A percentile compares a stretch with the other conserved stretches of the same genome.
These are phyloP conservation scores for Sarcophaga carnaria DNA, from an alignment of 2,888 invertebrate genomes.

Conservation along the genomic window DNA sequence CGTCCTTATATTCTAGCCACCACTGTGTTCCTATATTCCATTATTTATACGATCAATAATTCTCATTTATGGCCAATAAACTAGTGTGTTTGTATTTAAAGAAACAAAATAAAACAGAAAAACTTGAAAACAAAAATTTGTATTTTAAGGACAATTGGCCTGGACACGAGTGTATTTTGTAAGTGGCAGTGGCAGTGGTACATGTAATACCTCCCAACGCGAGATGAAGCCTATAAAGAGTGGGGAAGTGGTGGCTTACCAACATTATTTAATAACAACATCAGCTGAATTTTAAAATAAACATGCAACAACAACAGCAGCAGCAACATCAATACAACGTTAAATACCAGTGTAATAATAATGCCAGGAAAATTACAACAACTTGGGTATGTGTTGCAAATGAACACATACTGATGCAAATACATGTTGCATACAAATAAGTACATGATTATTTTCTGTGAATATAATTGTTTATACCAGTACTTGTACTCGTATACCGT, in stretches of 20 bases:
- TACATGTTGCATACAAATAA: not conserved
- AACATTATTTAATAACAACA: conserved; percentile 57
- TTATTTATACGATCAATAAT: not conserved
- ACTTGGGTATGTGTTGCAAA: conserved; percentile 33
- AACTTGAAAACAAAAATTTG: not conserved
- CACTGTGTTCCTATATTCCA: not conserved
- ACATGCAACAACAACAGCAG: conserved; percentile 20
- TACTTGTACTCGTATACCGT: too few relatives aligned
- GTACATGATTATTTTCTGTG: not conserved
- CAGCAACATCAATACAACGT: conserved; percentile 23
- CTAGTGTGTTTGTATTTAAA: not conserved
- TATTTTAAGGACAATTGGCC: conserved; percentile 9
- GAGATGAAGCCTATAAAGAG: too few relatives aligned
- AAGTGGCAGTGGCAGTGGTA: not conserved
- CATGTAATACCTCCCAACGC: too few relatives aligned
- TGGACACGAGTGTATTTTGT: conserved; percentile 3
- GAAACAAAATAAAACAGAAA: too few relatives aligned
- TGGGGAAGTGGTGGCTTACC: not conserved
- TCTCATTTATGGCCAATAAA: not conserved
- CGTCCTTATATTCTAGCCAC: not conserved
- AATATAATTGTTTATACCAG: too few relatives aligned
- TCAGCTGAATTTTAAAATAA: conserved; percentile 59
- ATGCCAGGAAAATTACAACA: conserved; percentile 33
- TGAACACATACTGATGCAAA: not conserved
- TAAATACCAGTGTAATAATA: conserved; percentile 42